These are phyloP conservation scores for Plusia festucae DNA, from an alignment of 2,888 invertebrate genomes.

Conservation along the genomic window DNA sequence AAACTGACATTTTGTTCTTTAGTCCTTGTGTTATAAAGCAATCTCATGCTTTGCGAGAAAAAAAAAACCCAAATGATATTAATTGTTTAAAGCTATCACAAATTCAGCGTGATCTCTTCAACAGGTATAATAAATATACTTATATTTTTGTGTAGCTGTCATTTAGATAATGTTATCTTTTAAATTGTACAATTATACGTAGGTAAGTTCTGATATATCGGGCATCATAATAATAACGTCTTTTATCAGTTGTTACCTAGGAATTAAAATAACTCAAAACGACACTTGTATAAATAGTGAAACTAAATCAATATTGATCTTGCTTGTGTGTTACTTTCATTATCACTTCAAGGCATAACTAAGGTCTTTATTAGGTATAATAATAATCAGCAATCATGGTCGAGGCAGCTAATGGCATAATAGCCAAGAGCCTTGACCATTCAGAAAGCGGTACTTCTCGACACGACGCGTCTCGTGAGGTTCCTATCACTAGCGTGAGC, in stretches of 20 bases:
- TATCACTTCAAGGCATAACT: constrained; percentile 19
- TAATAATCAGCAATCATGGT: too few relatives aligned
- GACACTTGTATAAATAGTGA: constrained; percentile 31
- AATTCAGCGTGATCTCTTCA: constrained; percentile 14
- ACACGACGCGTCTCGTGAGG: too few relatives aligned
- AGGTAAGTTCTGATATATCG: constrained; percentile 38
- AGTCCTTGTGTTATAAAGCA: too few relatives aligned
- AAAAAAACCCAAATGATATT: background rate
- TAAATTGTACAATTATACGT: constrained; percentile 32
- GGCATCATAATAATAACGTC: constrained; percentile 48
- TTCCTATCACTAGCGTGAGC: too few relatives aligned
- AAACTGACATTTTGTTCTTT: too few relatives aligned
- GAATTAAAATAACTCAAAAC: constrained; percentile 34
- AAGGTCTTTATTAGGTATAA: too few relatives aligned
- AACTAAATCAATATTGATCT: constrained; percentile 36
- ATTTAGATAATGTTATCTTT: constrained; percentile 51
- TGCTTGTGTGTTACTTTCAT: constrained; percentile 24
- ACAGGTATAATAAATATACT: constrained; percentile 11
- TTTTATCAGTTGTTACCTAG: constrained; percentile 53
- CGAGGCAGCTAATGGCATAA: too few relatives aligned
- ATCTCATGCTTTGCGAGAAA: too few relatives aligned
- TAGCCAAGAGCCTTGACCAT: too few relatives aligned
- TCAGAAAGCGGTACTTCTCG: too few relatives aligned
- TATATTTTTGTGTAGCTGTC: constrained; percentile 26
- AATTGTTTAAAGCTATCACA: constrained; percentile 11